Evolutionary conservation across 2,888 invertebrate species (phyloP).

Genomic region (Ferdinandea cuprea): DNA sequence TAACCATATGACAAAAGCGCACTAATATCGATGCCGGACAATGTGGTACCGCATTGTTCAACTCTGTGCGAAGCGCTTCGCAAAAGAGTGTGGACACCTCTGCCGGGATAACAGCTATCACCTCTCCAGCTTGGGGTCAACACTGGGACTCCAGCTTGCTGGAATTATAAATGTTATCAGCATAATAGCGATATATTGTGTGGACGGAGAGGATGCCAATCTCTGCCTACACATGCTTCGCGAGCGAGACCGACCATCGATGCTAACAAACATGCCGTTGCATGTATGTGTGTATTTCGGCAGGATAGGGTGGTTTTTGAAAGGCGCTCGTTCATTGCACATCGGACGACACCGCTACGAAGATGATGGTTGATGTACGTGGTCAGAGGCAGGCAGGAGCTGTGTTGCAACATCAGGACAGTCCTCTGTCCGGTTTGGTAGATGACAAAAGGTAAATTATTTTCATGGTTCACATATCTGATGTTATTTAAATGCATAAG

Average conservation of each 20-base stretch:
- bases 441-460: slow-evolving; percentile 74
- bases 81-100: slow-evolving; percentile 69
- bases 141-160: slow-evolving; percentile 67
- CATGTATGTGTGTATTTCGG: slow-evolving; percentile 8
- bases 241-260: not conserved
- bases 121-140: slow-evolving; percentile 65
- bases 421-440: slow-evolving; percentile 50
- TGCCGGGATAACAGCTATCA: slow-evolving; percentile 72
- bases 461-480: slow-evolving; percentile 73
- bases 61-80: slow-evolving; percentile 53
- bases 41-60: slow-evolving; percentile 73
- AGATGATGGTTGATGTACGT: slow-evolving; percentile 73
- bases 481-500: slow-evolving; percentile 74
- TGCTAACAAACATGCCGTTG: too few species aligned
- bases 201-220: slow-evolving; percentile 72
- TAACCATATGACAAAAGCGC: slow-evolving; percentile 74
- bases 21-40: slow-evolving; percentile 72
- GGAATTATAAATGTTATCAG: slow-evolving; percentile 74
- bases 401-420: slow-evolving; percentile 48
- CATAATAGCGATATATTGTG: slow-evolving; percentile 73
- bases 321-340: slow-evolving; percentile 39
- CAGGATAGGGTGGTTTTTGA: slow-evolving; percentile 23
- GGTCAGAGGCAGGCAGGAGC: slow-evolving; percentile 67
- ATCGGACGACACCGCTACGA: not conserved
- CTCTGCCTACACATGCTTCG: slow-evolving; percentile 69